phyloP scores from a whole-genome alignment of 1,140 invertebrate genomes.

The Hesperophylax magnus region DNA sequence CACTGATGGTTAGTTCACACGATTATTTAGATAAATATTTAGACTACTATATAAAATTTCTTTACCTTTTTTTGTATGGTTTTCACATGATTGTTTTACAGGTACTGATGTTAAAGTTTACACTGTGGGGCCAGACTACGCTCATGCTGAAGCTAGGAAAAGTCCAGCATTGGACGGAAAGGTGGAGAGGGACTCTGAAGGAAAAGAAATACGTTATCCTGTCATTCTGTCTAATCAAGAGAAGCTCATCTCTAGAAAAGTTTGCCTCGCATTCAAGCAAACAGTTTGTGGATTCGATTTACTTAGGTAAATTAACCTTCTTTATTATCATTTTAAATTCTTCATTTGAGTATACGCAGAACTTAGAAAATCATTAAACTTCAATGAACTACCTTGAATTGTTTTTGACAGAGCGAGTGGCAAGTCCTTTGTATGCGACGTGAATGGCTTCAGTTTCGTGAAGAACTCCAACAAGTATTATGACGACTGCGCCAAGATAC shows the following conservation, averaged over 20 bases:
- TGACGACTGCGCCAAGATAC: constrained; percentile 98
- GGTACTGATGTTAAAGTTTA: constrained; percentile 77
- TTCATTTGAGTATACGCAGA: too few species aligned
- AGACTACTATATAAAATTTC: constrained; percentile 41
- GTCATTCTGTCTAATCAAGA: constrained; percentile 98
- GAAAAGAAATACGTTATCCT: constrained; percentile 98
- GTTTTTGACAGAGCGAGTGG: constrained; percentile 87
- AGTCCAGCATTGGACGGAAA: constrained; percentile 98
- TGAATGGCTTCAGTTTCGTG: constrained; percentile 99
- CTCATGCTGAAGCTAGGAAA: constrained; percentile 98
- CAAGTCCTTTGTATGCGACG: constrained; percentile 99
- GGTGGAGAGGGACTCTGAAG: constrained; percentile 98
- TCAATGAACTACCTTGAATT: not conserved
- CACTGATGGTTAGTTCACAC: constrained; percentile 86
- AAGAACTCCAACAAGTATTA: constrained; percentile 99
- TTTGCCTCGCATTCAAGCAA: constrained; percentile 98
- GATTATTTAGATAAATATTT: not conserved
- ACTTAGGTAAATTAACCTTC: constrained; percentile 74
- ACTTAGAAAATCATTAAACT: not conserved
- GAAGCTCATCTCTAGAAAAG: constrained; percentile 99
- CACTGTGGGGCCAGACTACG: constrained; percentile 94
- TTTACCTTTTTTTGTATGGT: constrained; percentile 39
- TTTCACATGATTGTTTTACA: constrained; percentile 59
- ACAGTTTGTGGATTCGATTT: constrained; percentile 99
- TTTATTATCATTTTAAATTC: too few species aligned